Base-by-base conservation (phyloP, 2,888 invertebrate species). In the Cordilura impudica region DNA sequence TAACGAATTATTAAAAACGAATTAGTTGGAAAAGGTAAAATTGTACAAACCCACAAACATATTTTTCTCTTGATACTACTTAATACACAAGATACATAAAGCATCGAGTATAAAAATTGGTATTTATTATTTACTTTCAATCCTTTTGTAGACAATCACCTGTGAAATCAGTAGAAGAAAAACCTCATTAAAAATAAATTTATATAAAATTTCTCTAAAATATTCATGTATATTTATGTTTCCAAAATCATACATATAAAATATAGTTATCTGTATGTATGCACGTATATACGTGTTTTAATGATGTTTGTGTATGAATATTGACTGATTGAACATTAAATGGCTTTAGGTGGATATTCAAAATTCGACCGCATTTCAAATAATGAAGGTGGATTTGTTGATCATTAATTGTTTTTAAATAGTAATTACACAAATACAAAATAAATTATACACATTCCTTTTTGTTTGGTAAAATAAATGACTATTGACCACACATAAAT, bases 1-100 rank as follows among this genome's bases (percentile, higher is more conserved):
- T 84, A 86, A 85, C 84, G 85, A 86, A 87, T 87, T 86, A 88
- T 88, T 87, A 87, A 88, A 87, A 87, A 87, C 82, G 85, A 85
- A 87, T 88, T 88, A 87, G 88, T 86, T 19, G 31, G 7, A 8
- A 77, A 51, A 53, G 35, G 21, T n/a, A 29, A 7, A 26, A 16
- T 39, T 43, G 12, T 8, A 58, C 6, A 12, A 35, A 39, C n/a
- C 21, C 19, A n/a, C 58, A 61, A 26, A 61, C 61, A 29, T 29
- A 18, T 29, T 61, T 47, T 35, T 18, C 2, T 4, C 10, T 4
- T 2, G 5, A 29, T 5, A n/a, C n/a, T n/a, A n/a, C n/a, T n/a
- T n/a, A n/a, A n/a, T n/a, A n/a, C n/a, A n/a, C n/a, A n/a, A n/a
- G n/a, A n/a, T n/a, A n/a, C n/a, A n/a, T n/a, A n/a, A n/a, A n/a